Conservation (phyloP, 2,797 vertebrate genomes). For the Luscinia luscinia region DNA sequence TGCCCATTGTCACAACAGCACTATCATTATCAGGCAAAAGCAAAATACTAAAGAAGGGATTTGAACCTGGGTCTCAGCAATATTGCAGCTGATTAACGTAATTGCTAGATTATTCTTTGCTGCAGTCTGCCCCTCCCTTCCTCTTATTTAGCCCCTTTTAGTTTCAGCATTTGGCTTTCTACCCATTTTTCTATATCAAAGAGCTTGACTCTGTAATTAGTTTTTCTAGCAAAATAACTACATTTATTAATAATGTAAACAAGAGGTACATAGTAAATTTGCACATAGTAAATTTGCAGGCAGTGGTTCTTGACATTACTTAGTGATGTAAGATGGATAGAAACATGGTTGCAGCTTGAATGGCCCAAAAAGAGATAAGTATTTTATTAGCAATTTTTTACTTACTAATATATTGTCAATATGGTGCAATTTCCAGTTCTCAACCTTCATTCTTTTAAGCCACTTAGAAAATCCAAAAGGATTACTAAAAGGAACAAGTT, state of each 20-base stretch:
- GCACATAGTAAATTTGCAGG: neutral
- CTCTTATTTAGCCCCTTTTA: neutral
- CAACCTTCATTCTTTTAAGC: neutral
- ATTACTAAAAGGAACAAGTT: neutral
- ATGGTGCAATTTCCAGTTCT: neutral
- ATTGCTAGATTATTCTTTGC: neutral
- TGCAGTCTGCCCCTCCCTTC: neutral
- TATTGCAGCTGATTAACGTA: neutral
- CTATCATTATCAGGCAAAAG: neutral
- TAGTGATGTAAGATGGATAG: neutral
- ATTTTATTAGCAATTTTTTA: neutral
- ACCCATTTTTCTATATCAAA: neutral
- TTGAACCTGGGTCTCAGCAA: neutral
- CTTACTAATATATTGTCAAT: neutral
- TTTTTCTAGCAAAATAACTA: neutral
- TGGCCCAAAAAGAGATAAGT: accelerated
- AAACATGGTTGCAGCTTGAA: neutral
- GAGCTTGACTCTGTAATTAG: neutral
- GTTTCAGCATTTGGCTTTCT: neutral
- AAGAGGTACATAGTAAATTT: neutral
- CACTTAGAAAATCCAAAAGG: neutral
- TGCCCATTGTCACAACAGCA: neutral
- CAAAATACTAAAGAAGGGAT: neutral
- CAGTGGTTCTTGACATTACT: neutral
- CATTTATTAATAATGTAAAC: neutral